Evolutionary conservation across 2,113 vertebrate genomes (phyloP).

Genomic region (Muntiacus reevesi): DNA sequence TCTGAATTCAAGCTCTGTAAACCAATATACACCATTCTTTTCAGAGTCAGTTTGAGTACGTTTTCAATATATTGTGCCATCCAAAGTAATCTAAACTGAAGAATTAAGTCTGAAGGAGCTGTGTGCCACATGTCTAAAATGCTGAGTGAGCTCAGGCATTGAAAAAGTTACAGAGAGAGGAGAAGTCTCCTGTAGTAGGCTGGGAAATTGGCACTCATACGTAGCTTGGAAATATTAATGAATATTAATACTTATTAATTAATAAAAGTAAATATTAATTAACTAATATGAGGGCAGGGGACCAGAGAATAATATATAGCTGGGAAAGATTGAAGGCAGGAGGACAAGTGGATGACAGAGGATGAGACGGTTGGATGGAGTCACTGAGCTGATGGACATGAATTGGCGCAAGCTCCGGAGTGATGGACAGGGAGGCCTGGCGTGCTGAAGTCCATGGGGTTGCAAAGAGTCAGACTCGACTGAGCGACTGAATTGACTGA

Average conservation of each 20-base stretch:
- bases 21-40: background rate
- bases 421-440: background rate
- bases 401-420: background rate
- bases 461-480: fast-evolving
- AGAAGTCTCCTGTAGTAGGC: background rate
- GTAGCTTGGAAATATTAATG: background rate
- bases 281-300: background rate
- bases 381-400: background rate
- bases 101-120: background rate
- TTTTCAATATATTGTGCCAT: background rate
- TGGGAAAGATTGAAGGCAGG: background rate
- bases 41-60: background rate
- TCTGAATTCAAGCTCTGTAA: background rate
- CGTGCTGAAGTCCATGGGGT: background rate
- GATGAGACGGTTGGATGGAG: background rate
- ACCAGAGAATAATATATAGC: background rate
- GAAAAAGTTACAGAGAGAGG: background rate
- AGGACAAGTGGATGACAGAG: background rate
- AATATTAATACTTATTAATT: background rate
- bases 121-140: background rate
- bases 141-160: background rate
- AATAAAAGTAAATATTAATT: background rate
- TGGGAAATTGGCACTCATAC: background rate
- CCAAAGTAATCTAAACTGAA: background rate
- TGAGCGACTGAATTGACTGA: background rate